These are phyloP conservation scores for Muscicapa adusta DNA, from an alignment of 2,113 vertebrate genomes.

Conservation along the genomic window DNA sequence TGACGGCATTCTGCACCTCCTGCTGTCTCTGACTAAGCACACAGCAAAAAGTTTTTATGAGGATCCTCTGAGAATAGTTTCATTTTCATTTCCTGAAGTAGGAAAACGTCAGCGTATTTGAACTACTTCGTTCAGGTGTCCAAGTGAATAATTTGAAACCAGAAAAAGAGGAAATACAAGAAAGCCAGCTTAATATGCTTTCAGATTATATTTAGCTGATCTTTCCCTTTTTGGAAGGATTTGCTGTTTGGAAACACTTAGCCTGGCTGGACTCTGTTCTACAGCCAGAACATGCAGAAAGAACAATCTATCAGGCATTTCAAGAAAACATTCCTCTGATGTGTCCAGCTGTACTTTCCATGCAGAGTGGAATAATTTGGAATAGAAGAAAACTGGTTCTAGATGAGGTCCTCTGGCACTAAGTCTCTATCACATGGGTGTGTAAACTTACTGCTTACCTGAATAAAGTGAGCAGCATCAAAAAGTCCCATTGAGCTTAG, in stretches of 20 bases:
- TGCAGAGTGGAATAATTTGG: neutral
- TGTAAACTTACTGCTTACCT: neutral
- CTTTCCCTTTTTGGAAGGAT: slow-evolving; percentile 37
- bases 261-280: neutral
- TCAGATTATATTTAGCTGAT: neutral
- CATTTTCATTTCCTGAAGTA: slow-evolving; percentile 15
- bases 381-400: neutral
- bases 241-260: slow-evolving; percentile 17
- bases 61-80: neutral
- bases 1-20: slow-evolving; percentile 31
- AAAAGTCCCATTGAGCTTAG: neutral
- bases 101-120: neutral
- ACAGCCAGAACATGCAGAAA: neutral
- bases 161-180: neutral
- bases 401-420: neutral
- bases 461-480: neutral
- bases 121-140: neutral
- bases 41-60: neutral
- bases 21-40: neutral
- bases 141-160: neutral
- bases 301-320: neutral
- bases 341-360: neutral
- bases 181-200: neutral
- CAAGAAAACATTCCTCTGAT: neutral
- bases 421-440: neutral